Percentiles rank a stretch among this genome's conserved stretches.
These are phyloP conservation scores for Drosophila nr. perissopoda DNA, from an alignment of 2,888 invertebrate species.

Conservation along the genomic window DNA sequence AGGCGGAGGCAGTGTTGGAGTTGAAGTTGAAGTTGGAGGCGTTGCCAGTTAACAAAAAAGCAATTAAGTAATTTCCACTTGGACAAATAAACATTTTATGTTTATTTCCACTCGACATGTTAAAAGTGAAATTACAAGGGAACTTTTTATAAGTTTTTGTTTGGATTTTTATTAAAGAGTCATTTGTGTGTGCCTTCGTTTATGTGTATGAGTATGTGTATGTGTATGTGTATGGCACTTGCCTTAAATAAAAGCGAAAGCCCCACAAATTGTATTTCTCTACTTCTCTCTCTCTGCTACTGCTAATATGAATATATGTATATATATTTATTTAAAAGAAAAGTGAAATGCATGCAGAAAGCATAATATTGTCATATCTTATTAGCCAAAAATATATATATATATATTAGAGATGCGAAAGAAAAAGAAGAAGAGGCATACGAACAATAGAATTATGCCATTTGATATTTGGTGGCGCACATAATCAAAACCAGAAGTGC, in stretches of 20 bases:
- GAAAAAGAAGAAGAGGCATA: conserved; percentile 24
- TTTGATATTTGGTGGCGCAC: conserved; percentile 58
- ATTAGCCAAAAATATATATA: conserved; percentile 50
- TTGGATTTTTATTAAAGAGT: conserved; percentile 62
- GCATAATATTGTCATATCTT: conserved; percentile 62
- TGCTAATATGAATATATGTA: conserved; percentile 25
- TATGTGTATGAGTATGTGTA: conserved; percentile 14
- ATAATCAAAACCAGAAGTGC: conserved; percentile 70
- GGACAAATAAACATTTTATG: conserved; percentile 58
- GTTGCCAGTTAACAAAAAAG: conserved; percentile 32
- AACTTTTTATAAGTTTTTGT: conserved; percentile 31
- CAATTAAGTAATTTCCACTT: conserved; percentile 77
- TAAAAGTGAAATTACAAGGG: conserved; percentile 77
- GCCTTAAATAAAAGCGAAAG: conserved; percentile 74
- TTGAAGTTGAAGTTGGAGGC: conserved; percentile 9
- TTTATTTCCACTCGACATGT: conserved; percentile 59
- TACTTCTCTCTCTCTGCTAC: conserved; percentile 8
- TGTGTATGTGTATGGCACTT: conserved; percentile 48
- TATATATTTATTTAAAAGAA: conserved; percentile 71
- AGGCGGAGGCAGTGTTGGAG: background rate
- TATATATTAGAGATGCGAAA: conserved; percentile 8
- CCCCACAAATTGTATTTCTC: conserved; percentile 64
- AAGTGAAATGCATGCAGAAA: conserved; percentile 75
- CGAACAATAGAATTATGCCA: conserved; percentile 80
- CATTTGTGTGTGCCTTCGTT: conserved; percentile 33